Base-by-base conservation (phyloP, 2,888 invertebrate genomes). In the Mesorhabditis belari region DNA sequence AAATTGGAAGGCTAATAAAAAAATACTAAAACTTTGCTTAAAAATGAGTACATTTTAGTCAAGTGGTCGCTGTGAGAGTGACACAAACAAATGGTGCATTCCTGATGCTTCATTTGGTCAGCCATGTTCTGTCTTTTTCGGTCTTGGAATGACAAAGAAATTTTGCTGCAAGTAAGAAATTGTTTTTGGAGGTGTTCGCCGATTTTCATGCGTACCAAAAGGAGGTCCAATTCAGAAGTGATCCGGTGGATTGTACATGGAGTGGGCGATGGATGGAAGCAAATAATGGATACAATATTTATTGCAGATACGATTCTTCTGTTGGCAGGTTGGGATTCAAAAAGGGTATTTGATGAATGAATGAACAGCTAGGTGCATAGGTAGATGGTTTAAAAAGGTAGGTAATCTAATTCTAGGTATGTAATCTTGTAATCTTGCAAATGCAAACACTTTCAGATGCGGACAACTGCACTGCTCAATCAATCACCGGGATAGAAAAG, bases 31-130 rank as follows among this genome's bases (percentile, higher is more conserved):
- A 35, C n/a, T n/a, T n/a, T n/a, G n/a, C n/a, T n/a, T n/a, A n/a
- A n/a, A n/a, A n/a, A n/a, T n/a, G n/a, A n/a, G n/a, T n/a, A n/a
- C 44, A 35, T 1, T 35, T 35, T 35, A 35, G 44, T 35, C 44
- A 9, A 35, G 44, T n/a, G 44, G 44, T 49, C 58, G 65, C 56
- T 71, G 71, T 55, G 61, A 61, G 4, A 64, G 67, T 55, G 71
- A 68, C 19, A 51, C 63, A 29, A 57, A 62, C 9, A 9, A n/a
- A 35, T 35, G 44, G 44, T 71, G 71, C 50, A 57, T 61, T 27
- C 71, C 71, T 9, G 71, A 71, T 57, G 60, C 69, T 0, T 64
- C 65, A 50, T 71, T 71, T 54, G 71, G 71, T 2, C 68, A 71
- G 21, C 64, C 66, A 1, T 71, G 71, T 55, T 60, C 68, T 21